These are phyloP conservation scores for Drosophila mayaguana DNA, from an alignment of 2,888 invertebrate species.

Conservation along the genomic window DNA sequence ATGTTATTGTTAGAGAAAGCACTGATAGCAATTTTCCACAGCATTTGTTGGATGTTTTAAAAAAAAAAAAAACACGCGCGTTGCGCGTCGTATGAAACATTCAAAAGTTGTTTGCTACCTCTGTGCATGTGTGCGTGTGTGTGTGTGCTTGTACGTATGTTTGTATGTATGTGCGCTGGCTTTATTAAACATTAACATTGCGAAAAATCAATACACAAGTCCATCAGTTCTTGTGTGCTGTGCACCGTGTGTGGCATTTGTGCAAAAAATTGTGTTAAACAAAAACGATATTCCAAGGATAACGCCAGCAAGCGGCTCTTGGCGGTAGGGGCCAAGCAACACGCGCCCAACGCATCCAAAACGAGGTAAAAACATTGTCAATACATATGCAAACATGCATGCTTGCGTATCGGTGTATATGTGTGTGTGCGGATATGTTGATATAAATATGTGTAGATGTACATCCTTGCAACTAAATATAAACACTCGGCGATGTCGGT, in stretches of 20 bases:
- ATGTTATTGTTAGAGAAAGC: slow-evolving; percentile 18
- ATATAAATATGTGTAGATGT: slow-evolving; percentile 29
- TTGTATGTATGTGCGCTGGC: slow-evolving; percentile 32
- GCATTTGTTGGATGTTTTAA: slow-evolving; percentile 44
- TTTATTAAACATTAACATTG: slow-evolving; percentile 66
- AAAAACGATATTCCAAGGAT: slow-evolving; percentile 56
- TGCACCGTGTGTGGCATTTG: slow-evolving; percentile 28
- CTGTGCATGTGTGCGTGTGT: slow-evolving; percentile 1
- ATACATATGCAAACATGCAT: slow-evolving; percentile 9
- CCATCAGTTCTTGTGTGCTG: slow-evolving; percentile 37
- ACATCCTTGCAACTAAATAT: slow-evolving; percentile 67
- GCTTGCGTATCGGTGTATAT: not conserved
- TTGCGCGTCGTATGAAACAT: slow-evolving; percentile 56
- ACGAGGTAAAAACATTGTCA: slow-evolving; percentile 43
- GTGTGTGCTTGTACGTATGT: slow-evolving; percentile 24
- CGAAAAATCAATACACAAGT: slow-evolving; percentile 61
- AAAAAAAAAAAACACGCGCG: slow-evolving; percentile 62
- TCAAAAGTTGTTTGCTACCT: slow-evolving; percentile 58
- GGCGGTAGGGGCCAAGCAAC: slow-evolving; percentile 14
- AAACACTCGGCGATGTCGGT: slow-evolving; percentile 40
- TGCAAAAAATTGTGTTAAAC: slow-evolving; percentile 58
- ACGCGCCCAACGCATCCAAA: slow-evolving; percentile 36
- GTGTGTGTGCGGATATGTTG: not conserved
- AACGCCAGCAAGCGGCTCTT: slow-evolving; percentile 17
- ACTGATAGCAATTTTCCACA: slow-evolving; percentile 5